phyloP scores from a whole-genome alignment of 2,888 invertebrate species.

The Formica aserva region DNA sequence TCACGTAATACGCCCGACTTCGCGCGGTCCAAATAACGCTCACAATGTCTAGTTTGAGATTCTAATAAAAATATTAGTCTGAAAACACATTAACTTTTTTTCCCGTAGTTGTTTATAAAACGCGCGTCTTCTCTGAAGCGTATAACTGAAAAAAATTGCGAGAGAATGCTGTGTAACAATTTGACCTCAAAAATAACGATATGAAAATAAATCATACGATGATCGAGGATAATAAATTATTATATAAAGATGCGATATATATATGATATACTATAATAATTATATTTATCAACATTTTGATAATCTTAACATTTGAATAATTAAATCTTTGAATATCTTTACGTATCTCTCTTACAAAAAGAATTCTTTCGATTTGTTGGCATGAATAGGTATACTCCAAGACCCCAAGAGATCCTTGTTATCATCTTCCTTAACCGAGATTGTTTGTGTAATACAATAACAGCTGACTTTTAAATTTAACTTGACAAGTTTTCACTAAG shows the following conservation, averaged over 20 bases:
- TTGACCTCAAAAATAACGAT: neutral
- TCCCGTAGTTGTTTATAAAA: neutral
- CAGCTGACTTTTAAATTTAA: slow-evolving; percentile 59
- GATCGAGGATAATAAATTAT: neutral
- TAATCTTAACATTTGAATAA: neutral
- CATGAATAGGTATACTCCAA: neutral
- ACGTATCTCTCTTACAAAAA: neutral
- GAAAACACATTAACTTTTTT: neutral
- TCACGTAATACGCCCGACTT: neutral
- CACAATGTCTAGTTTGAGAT: neutral
- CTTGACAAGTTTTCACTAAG: slow-evolving; percentile 65
- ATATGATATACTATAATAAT: neutral
- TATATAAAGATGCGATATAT: neutral
- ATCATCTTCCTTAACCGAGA: slow-evolving; percentile 65
- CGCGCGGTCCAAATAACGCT: neutral
- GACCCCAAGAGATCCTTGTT: slow-evolving; percentile 46
- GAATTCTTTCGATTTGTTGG: neutral
- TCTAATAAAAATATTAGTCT: neutral
- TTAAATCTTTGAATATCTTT: neutral
- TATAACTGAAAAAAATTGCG: neutral
- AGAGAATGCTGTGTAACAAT: neutral
- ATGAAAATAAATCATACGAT: neutral
- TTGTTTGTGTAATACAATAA: slow-evolving; percentile 36
- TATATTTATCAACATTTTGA: neutral
- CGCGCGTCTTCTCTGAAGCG: neutral